phyloP scores from a whole-genome alignment of 2,888 invertebrate species.

The Philopedon plagiatum region DNA sequence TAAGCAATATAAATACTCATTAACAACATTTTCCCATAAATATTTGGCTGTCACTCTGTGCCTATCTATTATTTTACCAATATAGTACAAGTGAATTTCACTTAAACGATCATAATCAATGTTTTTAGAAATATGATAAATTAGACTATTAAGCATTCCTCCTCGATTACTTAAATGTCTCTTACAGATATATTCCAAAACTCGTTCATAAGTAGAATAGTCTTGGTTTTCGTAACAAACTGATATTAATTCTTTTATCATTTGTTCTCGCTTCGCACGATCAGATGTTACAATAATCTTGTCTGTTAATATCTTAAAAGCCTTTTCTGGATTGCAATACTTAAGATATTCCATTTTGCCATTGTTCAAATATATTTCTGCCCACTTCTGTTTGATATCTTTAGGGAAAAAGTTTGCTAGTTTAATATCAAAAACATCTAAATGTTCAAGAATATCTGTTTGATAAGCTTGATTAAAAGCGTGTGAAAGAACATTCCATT shows the following conservation, averaged over 20 bases:
- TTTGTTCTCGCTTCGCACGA: conserved; percentile 37
- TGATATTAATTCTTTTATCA: conserved; percentile 48
- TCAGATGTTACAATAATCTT: conserved; percentile 54
- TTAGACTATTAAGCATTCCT: conserved; percentile 9
- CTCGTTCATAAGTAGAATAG: conserved; percentile 48
- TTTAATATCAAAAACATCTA: conserved; percentile 31
- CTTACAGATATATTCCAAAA: conserved; percentile 54
- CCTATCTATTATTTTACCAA: conserved; percentile 51
- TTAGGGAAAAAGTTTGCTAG: conserved; percentile 34
- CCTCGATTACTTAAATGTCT: conserved; percentile 53
- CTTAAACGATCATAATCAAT: conserved; percentile 43
- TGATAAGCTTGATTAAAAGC: conserved; percentile 40
- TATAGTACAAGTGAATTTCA: conserved; percentile 53
- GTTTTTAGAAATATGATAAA: conserved; percentile 13
- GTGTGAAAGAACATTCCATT: conserved; percentile 50
- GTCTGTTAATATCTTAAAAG: conserved; percentile 53
- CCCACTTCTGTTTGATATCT: conserved; percentile 50
- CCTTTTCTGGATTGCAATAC: conserved; percentile 46
- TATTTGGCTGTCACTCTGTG: conserved; percentile 38
- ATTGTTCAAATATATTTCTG: conserved; percentile 45
- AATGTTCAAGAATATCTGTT: conserved; percentile 26
- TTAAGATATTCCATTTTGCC: conserved; percentile 44
- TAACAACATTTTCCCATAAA: background rate
- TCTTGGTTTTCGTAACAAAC: conserved; percentile 52
- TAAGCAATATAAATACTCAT: conserved; percentile 49